phyloP scores from a whole-genome alignment of 1,140 invertebrate species.

The Arctopsyche grandis region DNA sequence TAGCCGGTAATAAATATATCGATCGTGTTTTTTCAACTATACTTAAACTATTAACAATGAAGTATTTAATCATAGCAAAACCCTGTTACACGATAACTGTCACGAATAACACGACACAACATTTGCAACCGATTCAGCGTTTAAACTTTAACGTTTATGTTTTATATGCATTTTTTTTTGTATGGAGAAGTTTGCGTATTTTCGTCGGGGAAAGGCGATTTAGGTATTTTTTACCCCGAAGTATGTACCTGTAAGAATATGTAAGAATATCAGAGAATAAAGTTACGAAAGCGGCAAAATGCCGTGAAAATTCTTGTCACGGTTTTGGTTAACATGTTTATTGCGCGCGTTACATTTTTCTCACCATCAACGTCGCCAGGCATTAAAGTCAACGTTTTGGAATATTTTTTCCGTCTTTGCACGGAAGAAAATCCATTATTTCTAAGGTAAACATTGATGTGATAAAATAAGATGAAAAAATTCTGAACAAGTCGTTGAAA shows the following conservation, averaged over 20 bases:
- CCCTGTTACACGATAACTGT: neutral
- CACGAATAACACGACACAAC: conserved; percentile 2
- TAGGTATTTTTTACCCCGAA: neutral
- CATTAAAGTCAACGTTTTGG: conserved; percentile 18
- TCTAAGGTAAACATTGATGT: neutral
- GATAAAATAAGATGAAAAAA: neutral
- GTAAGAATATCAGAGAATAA: conserved; percentile 17
- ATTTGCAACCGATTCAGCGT: neutral
- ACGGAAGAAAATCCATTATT: conserved; percentile 9
- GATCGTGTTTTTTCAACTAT: too few relatives aligned
- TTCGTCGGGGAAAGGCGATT: neutral
- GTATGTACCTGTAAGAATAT: neutral
- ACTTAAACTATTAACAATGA: neutral
- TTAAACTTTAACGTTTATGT: neutral
- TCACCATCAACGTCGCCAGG: conserved; percentile 3
- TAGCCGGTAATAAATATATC: too few relatives aligned
- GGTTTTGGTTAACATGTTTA: conserved; percentile 22
- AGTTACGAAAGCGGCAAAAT: conserved; percentile 5
- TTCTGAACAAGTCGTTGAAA: too few relatives aligned
- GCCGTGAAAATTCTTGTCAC: conserved; percentile 22
- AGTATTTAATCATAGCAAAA: neutral
- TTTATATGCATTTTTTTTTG: too few relatives aligned
- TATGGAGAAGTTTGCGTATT: neutral
- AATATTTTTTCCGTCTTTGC: conserved; percentile 1
- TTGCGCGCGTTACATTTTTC: conserved; percentile 27